Conservation (phyloP, 2,888 invertebrate species). For the Agonopterix arenella region DNA sequence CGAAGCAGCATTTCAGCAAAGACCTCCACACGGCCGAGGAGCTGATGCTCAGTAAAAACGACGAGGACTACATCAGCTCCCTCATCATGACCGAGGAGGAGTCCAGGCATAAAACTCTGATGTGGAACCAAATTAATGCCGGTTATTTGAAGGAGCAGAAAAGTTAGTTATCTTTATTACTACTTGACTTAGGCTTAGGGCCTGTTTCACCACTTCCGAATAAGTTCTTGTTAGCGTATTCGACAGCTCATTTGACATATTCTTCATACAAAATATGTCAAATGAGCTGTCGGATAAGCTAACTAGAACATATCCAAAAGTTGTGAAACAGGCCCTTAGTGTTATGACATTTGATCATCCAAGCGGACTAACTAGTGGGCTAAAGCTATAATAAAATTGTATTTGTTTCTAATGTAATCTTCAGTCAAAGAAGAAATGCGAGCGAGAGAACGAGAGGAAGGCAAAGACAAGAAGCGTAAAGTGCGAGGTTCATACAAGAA, state of each 20-base stretch:
- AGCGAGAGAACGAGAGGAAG: constrained; percentile 89
- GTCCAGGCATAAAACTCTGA: constrained; percentile 84
- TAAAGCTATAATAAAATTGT: too few relatives aligned
- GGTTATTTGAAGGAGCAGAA: constrained; percentile 90
- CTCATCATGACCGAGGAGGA: constrained; percentile 88
- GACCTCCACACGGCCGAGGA: constrained; percentile 66
- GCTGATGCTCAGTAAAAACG: constrained; percentile 84
- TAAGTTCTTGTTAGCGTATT: too few relatives aligned
- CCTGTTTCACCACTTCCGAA: too few relatives aligned
- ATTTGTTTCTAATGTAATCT: constrained; percentile 11
- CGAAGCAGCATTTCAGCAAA: constrained; percentile 36
- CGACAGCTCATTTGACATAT: too few relatives aligned
- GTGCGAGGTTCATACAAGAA: constrained; percentile 80
- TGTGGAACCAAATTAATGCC: constrained; percentile 94
- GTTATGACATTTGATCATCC: too few relatives aligned
- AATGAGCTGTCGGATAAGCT: too few relatives aligned
- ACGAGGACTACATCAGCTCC: constrained; percentile 93
- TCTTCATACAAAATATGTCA: too few relatives aligned
- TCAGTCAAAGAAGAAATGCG: constrained; percentile 88
- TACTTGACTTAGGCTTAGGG: too few relatives aligned
- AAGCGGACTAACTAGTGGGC: too few relatives aligned
- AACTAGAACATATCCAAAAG: too few relatives aligned
- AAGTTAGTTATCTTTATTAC: constrained; percentile 57
- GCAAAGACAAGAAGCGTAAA: constrained; percentile 89
- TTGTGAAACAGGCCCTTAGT: too few relatives aligned